Percentiles rank a stretch among this genome's conserved stretches.
phyloP scores from a whole-genome alignment of 35 echinoderm and acorn worm species.

The Heliocidaris erythrogramma region DNA sequence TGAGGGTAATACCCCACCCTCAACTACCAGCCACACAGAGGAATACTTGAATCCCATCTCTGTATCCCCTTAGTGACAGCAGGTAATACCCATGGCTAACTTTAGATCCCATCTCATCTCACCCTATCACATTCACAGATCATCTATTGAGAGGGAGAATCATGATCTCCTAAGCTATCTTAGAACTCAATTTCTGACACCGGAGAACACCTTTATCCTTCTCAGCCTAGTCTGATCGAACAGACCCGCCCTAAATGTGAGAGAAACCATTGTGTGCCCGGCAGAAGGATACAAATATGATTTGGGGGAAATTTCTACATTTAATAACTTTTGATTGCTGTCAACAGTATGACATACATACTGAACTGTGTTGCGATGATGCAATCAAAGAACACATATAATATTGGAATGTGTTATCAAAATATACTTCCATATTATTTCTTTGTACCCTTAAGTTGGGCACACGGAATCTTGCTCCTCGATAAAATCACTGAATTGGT shows the following conservation, averaged over 20 bases:
- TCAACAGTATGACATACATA: too few species aligned
- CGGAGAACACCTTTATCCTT: not conserved
- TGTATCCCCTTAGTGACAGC: not conserved
- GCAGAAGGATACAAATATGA: not conserved
- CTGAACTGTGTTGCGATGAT: too few species aligned
- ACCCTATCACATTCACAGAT: not conserved
- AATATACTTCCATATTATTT: too few species aligned
- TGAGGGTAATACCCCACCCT: too few species aligned
- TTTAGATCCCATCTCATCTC: not conserved
- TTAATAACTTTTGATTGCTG: too few species aligned
- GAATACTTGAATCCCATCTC: not conserved
- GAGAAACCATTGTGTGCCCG: not conserved
- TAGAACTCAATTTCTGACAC: not conserved
- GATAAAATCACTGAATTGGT: too few species aligned
- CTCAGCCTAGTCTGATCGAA: not conserved
- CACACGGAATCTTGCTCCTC: too few species aligned
- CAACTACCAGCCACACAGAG: not conserved
- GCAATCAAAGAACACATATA: too few species aligned
- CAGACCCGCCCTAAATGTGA: not conserved
- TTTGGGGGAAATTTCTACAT: too few species aligned
- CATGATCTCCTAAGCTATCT: not conserved
- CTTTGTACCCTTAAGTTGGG: too few species aligned
- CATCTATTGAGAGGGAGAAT: not conserved
- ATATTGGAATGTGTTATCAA: too few species aligned
- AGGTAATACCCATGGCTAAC: constrained; percentile 13